Base-by-base conservation (phyloP, 2,888 invertebrate species). In the Hypena proboscidalis region DNA sequence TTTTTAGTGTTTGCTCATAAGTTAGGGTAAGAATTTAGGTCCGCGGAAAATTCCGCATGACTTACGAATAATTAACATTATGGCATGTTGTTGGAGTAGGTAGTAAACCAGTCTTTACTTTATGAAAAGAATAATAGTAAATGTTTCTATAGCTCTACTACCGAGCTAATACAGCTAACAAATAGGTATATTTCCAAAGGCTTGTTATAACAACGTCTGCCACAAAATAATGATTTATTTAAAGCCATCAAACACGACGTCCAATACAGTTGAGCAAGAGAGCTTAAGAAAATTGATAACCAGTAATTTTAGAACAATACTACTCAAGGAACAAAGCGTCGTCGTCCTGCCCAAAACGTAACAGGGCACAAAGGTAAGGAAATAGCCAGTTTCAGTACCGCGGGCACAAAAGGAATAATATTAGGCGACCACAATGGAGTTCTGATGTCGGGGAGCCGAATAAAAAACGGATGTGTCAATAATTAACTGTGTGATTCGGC, bases 401-500 rank as follows among this genome's bases (percentile, higher is more conserved):
- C 49, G 36, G 22, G 42, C 61, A 81, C 79, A 83, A 81, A 77
- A 67, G 77, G 72, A 70, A 80, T 77, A 78, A 77, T 77, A 80
- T 82, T 78, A 78, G 77, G 59, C 74, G 56, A 70, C 78, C 78
- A 84, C 84, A 85, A 85, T 78, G 76, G 70, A 50, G 62, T 67
- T 67, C 70, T 70, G 41, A 65, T 58, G 62, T 58, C 60, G 55
- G 67, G 58, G 63, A 70, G 57, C 67, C 68, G 72, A 70, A 77
- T 78, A 85, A 88, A 85, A 88, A 87, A 83, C 85, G 87, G 89
- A 88, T 87, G 89, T 87, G 89, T 89, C 89, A 86, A 89, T 90
- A 89, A 90, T 90, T 90, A 89, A 86, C 89, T 82, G 83, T 81
- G 80, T 80, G 88, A 89, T 84, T 80, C 77, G 75, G 76, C 70